Evolutionary conservation across 2,113 vertebrate species (phyloP), one percentile per base, ranked within the genome.

Genomic region (Gavia stellata): DNA sequence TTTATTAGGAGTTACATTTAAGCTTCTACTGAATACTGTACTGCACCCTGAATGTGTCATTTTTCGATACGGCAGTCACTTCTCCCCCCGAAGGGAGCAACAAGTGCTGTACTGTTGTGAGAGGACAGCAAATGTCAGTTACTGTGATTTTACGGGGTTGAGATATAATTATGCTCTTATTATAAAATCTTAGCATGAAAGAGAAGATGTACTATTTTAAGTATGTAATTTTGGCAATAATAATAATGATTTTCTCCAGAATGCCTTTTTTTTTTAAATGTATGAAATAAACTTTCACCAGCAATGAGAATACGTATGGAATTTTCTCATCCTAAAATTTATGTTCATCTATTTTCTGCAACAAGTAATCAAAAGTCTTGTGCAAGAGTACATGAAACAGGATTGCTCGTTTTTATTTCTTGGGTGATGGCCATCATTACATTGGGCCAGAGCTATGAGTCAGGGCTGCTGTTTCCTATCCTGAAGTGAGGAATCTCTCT

Each of bases 401-500:
- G 52, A 75, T 86, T 95, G 81, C 38, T 89, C 68, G 58, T 90
- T 55, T 92, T 89, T 75, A 67, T 95, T 93, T 89, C 83, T 87
- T 95, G 92, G 77, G 90, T 94, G 73, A 79, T 56, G 65, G 86
- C 81, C 95, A 89, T 85, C 78, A 29, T 92, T 91, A 79, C 81
- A 49, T 36, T 92, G 83, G 89, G 77, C 83, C 86, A 91, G 92
- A 94, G 36, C 53, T 96, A 72, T 92, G 96, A 96, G 84, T 92
- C 86, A 96, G 84, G 91, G 84, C 91, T 96, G 95, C 92, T 95
- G 88, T 94, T 97, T 97, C 88, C 86, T 94, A 94, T 94, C 81
- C 77, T 84, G 23, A 92, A 97, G 61, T 82, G 92, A 95, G 84
- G 91, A 94, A 97, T 96, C 91, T 94, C 77, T 94, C 92, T 97